These are phyloP conservation scores for Sesamia nonagrioides DNA, from an alignment of 1,140 invertebrate genomes.

Conservation along the genomic window DNA sequence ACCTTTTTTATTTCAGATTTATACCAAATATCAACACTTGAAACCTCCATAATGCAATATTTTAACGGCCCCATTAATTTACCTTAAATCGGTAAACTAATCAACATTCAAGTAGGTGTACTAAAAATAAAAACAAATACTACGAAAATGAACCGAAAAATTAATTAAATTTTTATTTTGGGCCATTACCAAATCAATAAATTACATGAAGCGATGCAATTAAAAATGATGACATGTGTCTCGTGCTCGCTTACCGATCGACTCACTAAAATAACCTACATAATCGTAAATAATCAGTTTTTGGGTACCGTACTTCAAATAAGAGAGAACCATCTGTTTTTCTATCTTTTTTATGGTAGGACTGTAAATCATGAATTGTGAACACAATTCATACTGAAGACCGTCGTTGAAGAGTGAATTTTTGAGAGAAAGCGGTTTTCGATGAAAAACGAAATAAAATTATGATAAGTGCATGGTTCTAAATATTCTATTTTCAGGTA, in stretches of 20 bases:
- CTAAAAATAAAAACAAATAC: slow-evolving; percentile 52
- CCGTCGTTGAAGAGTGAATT: too few relatives aligned
- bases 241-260: slow-evolving; percentile 42
- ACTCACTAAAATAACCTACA: slow-evolving; percentile 48
- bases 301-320: slow-evolving; percentile 34
- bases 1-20: neutral
- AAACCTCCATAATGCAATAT: neutral
- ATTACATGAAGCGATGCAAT: slow-evolving; percentile 54
- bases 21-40: neutral
- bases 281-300: slow-evolving; percentile 58
- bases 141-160: slow-evolving; percentile 47
- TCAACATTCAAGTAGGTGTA: slow-evolving; percentile 32
- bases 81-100: slow-evolving; percentile 19
- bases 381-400: too few relatives aligned
- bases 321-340: neutral
- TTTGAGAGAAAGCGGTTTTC: too few relatives aligned
- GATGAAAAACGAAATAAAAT: too few relatives aligned
- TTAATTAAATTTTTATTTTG: slow-evolving; percentile 64
- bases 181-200: slow-evolving; percentile 53
- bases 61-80: slow-evolving; percentile 25
- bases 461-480: too few relatives aligned
- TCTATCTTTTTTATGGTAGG: neutral
- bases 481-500: too few relatives aligned
- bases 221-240: slow-evolving; percentile 56
- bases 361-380: too few relatives aligned